These are phyloP conservation scores for Leptoclinus maculatus DNA, from an alignment of 2,797 vertebrate genomes.

Conservation along the genomic window DNA sequence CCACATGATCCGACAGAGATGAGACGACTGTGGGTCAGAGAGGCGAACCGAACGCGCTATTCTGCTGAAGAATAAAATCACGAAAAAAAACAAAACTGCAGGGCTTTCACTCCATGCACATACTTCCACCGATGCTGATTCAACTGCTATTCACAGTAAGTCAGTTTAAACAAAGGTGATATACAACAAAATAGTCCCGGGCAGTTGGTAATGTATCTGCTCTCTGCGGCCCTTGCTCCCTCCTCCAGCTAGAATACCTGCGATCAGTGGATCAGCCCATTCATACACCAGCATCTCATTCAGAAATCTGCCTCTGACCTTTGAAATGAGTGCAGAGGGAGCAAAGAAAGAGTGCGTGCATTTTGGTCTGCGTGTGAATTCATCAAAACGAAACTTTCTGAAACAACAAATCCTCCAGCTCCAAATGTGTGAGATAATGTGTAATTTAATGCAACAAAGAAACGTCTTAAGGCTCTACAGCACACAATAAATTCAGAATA, in stretches of 20 bases:
- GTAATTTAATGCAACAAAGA: not conserved
- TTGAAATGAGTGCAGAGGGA: not conserved
- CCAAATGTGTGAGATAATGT: not conserved
- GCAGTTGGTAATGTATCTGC: not conserved
- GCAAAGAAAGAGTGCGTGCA: not conserved
- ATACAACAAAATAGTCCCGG: not conserved
- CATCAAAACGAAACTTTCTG: not conserved
- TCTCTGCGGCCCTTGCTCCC: conserved; percentile 10
- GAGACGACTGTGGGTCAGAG: conserved; percentile 9
- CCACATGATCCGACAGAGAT: conserved; percentile 71
- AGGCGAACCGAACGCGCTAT: conserved; percentile 26
- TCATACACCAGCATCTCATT: conserved; percentile 58
- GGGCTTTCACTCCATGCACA: conserved; percentile 26
- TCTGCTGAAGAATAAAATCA: conserved; percentile 38
- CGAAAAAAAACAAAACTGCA: not conserved
- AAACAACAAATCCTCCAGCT: not conserved
- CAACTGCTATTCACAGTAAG: not conserved
- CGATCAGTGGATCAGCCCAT: conserved; percentile 41
- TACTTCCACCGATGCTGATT: not conserved
- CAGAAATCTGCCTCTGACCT: conserved; percentile 23
- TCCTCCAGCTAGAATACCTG: conserved; percentile 49
- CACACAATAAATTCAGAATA: conserved; percentile 4
- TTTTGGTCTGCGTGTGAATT: not conserved
- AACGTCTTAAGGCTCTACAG: not conserved
- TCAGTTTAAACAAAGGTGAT: not conserved